Evolutionary conservation across 2,888 invertebrate species (phyloP).

Genomic region (Pilophorus perplexus): DNA sequence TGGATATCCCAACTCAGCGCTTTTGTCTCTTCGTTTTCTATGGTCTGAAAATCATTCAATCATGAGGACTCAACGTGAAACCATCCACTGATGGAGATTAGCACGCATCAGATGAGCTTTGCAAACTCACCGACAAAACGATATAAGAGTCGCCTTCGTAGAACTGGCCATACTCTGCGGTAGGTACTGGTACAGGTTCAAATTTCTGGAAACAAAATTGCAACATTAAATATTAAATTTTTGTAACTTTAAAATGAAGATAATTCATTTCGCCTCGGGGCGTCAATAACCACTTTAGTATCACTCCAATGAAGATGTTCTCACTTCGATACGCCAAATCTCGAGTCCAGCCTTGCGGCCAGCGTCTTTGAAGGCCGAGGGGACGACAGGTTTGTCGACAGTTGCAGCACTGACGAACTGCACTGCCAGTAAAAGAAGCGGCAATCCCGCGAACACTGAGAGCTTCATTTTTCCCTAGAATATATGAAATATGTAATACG

Average conservation of each 20-base stretch:
- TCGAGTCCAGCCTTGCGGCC: slow-evolving; percentile 68
- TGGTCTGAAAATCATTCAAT: slow-evolving; percentile 60
- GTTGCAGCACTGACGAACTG: slow-evolving; percentile 15
- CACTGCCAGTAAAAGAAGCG: not conserved
- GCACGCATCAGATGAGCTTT: too few relatives aligned
- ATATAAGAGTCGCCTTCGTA: slow-evolving; percentile 84
- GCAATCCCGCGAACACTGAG: not conserved
- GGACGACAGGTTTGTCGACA: slow-evolving; percentile 44
- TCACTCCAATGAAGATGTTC: slow-evolving; percentile 46
- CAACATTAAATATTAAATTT: too few relatives aligned
- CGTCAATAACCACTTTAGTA: not conserved
- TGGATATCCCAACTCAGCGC: slow-evolving; percentile 71
- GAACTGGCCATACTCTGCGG: slow-evolving; percentile 75
- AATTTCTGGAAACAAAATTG: slow-evolving; percentile 77
- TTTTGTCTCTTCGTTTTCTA: slow-evolving; percentile 57
- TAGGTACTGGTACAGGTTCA: slow-evolving; percentile 70
- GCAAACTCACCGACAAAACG: slow-evolving; percentile 57
- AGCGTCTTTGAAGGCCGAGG: slow-evolving; percentile 66
- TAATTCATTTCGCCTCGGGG: too few relatives aligned
- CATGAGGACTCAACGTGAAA: too few relatives aligned
- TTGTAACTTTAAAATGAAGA: too few relatives aligned
- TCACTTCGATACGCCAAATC: slow-evolving; percentile 80
- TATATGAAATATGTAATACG: too few relatives aligned
- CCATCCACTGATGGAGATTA: too few relatives aligned
- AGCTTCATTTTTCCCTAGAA: too few relatives aligned